Base-by-base conservation (phyloP, 2,888 invertebrate species). In the Cephus pulcher region DNA sequence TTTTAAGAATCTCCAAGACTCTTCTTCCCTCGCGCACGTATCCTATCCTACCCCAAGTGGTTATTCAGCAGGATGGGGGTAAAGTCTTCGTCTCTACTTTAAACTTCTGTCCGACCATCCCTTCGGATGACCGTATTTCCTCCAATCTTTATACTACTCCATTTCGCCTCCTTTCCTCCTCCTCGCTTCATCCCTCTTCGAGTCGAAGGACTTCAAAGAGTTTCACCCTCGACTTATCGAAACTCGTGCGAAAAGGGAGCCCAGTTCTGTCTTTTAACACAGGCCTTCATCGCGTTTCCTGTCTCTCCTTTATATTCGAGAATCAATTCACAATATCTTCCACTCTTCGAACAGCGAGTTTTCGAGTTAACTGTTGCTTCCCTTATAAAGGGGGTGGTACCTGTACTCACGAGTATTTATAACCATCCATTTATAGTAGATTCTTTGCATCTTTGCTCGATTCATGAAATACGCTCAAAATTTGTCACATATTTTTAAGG, bases 311-410 rank as follows among this genome's bases (percentile, higher is more conserved):
- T 80, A 78, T 78, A 81, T 79, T 81, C 82, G 75, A 81, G 81
- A 81, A 81, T 81, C 82, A 81, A 82, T 80, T 79, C 76, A 56
- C 77, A 74, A 74, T 80, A 81, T 81, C 81, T 81, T 34, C 69
- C 82, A 81, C 69, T 69, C 37, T 68, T 75, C 34, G 40, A 80
- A 78, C 73, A 78, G 80, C 77, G 78, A 71, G 75, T 75, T 75
- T 71, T 75, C 68, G 78, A 82, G 76, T 80, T 81, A 81, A 81
- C 80, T 82, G 82, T 82, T 82, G 82, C 82, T 80, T 78, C 80
- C 71, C 69, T 77, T 56, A 80, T 76, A 73, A 79, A 79, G 69
- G 73, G 74, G 75, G 71, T 71, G 9, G 23, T 56, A 56, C 9
- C 23, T 56, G 9, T 23, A 23, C 56, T 23, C 23, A 56, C 2